Percentiles rank a stretch among this genome's conserved stretches.
phyloP scores from a whole-genome alignment of 1,140 invertebrate species.

The Diabrotica undecimpunctata region DNA sequence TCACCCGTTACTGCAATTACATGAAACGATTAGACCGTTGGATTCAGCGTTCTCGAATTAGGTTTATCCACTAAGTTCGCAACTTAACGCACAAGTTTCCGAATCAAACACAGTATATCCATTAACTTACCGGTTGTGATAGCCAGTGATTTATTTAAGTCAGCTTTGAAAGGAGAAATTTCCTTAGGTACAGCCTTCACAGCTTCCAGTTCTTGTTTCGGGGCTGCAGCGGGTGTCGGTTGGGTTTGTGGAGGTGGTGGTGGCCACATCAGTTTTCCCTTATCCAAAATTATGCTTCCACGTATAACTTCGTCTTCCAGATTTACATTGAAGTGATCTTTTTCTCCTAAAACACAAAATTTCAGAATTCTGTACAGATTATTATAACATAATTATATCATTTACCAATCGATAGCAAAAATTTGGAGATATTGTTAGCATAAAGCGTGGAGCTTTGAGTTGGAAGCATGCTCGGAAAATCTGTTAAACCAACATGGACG shows the following conservation, averaged over 20 bases:
- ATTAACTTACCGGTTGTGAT: conserved; percentile 63
- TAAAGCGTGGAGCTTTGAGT: conserved; percentile 84
- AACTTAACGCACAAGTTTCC: no score
- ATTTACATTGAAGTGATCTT: conserved; percentile 77
- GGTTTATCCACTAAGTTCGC: no score
- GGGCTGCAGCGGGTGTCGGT: conserved; percentile 46
- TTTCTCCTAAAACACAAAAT: conserved; percentile 51
- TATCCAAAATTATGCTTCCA: conserved; percentile 71
- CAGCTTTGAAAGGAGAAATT: conserved; percentile 54
- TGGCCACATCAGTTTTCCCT: conserved; percentile 79
- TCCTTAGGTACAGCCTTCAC: conserved; percentile 42
- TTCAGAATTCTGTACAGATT: conserved; percentile 10
- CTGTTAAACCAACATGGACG: conserved; percentile 80
- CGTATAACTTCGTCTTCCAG: conserved; percentile 83
- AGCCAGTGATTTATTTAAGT: conserved; percentile 63
- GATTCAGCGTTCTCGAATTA: no score
- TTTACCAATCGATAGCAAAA: conserved; percentile 73
- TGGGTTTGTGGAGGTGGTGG: conserved; percentile 56
- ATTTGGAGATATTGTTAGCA: conserved; percentile 87
- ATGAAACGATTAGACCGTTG: no score
- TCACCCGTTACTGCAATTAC: no score
- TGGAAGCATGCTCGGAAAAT: conserved; percentile 79
- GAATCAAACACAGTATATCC: no score
- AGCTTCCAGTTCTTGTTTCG: conserved; percentile 47
- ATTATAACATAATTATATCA: background rate